Evolutionary conservation across 2,888 invertebrate species (phyloP), one percentile per base, ranked within the genome.

Genomic region (Rapana venosa): DNA sequence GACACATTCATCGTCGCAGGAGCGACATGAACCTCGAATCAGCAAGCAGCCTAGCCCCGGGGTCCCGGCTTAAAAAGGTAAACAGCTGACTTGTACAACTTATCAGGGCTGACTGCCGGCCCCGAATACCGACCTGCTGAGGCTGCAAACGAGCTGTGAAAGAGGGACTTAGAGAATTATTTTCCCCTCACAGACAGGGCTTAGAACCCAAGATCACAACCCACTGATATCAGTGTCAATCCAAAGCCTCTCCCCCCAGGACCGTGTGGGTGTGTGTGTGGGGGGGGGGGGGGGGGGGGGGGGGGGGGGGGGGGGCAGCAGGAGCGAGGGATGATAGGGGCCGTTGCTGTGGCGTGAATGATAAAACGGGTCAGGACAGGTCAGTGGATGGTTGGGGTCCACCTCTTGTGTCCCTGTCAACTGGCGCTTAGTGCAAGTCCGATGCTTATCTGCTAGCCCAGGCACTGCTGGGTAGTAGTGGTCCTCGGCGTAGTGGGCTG

Each of bases 111-210:
- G 87, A 1, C 13, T 35, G 6, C 30, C 30, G 2, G 22, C 61
- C 35, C 26, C 20, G 36, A 22, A 32, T 85, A 61, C 58, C 58
- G 56, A 30, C 26, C 87, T 87, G 70, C 26, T 87, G 87, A 87
- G 58, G 87, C 87, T 87, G 87, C 87, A 87, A 87, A 87, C 70
- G 87, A 84, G 70, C 84, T 84, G 70, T 22, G 88, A 88, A 88
- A 66, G 88, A 83, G 66, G 84, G 35, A 74, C 61, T 88, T 88
- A 88, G 88, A 30, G 74, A 13, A 4, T 30, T 36, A n/a, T 35
- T 70, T 74, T 35, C 20, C 77, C 70, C 36, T 32, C 61, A 84
- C 83, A 35, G 30, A 35, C 30, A 35, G 70, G 88, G 88, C 84
- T 88, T 88, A 88, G 70, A 70, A 56, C n/a, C n/a, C 4, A 17